Evolutionary conservation across 92 coral and sea anemone species (phyloP), one percentile per base, ranked within the genome.

Genomic region (Epizoanthus rinbou): DNA sequence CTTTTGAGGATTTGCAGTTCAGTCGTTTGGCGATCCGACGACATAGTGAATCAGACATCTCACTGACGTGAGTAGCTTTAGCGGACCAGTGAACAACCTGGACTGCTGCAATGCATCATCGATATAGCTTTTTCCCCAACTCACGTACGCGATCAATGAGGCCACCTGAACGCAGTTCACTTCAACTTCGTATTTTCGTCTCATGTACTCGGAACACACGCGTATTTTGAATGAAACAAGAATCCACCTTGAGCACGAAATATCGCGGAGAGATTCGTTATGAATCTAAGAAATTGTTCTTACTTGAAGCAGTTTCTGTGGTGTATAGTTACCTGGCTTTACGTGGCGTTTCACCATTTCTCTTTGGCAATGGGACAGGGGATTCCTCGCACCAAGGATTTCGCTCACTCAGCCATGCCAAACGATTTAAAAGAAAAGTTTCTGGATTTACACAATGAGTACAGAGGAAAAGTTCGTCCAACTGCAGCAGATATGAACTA

Each of bases 401-500:
- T 64, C 52, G 84, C 88, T 57, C 53, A 65, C 67, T 64, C 88
- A 6, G 50, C 47, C n/a, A 57, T 85, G 23, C 10, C 84, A 28
- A 52, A 85, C 10, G 31, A 74, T 6, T 71, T 75, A 22, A 53
- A 76, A 43, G 78, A 85, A 57, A 73, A 64, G 24, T 85, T 85
- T 76, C 75, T 85, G 13, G 88, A 85, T 24, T 81, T 75, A 39
- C 84, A 85, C 33, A 85, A 85, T 9, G 60, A 37, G 39, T 85
- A 52, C 57, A 73, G 88, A 53, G 71, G 88, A 15, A 62, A 65
- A 17, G 88, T 75, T 69, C 5, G 65, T 31, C 84, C 84, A 11
- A 74, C 87, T 5, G 87, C 87, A 5, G 87, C 87, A 8, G 75
- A 84, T 47, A 84, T 84, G 87, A 82, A 85, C 17, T 85, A 85